Conservation (phyloP, 2,113 vertebrate species). For the Seriola aureovittata region DNA sequence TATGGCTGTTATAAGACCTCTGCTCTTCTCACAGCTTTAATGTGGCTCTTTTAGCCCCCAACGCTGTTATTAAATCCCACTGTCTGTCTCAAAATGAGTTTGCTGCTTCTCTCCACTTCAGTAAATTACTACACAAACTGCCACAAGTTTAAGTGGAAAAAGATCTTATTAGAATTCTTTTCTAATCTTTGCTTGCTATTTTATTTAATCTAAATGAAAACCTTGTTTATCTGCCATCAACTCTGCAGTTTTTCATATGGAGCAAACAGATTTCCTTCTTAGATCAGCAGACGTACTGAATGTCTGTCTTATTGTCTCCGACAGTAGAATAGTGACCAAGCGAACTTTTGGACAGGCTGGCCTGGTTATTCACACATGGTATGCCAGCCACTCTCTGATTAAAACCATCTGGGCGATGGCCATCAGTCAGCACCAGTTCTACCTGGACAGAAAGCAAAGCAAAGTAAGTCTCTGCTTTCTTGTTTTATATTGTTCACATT, state of each 20-base stretch:
- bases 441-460: slow-evolving; percentile 97
- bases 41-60: slow-evolving; percentile 20
- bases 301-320: slow-evolving; percentile 38
- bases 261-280: slow-evolving; percentile 11
- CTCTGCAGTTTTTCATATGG: not conserved
- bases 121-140: slow-evolving; percentile 9
- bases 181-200: slow-evolving; percentile 1
- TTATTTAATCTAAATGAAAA: slow-evolving; percentile 9
- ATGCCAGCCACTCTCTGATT: slow-evolving; percentile 98
- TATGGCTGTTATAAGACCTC: slow-evolving; percentile 22
- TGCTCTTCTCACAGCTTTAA: slow-evolving; percentile 33
- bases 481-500: not conserved
- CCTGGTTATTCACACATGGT: slow-evolving; percentile 96
- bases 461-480: slow-evolving; percentile 90
- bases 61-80: slow-evolving; percentile 49
- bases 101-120: slow-evolving; percentile 8
- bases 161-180: not conserved
- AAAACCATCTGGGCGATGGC: slow-evolving; percentile 99
- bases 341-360: slow-evolving; percentile 94
- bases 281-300: slow-evolving; percentile 11
- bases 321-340: slow-evolving; percentile 92
- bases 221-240: not conserved
- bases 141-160: slow-evolving; percentile 19
- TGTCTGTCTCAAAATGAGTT: slow-evolving; percentile 42
- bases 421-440: slow-evolving; percentile 99